These are phyloP conservation scores for Hypolimnas misippus DNA, from an alignment of 2,888 invertebrate genomes.

Conservation along the genomic window DNA sequence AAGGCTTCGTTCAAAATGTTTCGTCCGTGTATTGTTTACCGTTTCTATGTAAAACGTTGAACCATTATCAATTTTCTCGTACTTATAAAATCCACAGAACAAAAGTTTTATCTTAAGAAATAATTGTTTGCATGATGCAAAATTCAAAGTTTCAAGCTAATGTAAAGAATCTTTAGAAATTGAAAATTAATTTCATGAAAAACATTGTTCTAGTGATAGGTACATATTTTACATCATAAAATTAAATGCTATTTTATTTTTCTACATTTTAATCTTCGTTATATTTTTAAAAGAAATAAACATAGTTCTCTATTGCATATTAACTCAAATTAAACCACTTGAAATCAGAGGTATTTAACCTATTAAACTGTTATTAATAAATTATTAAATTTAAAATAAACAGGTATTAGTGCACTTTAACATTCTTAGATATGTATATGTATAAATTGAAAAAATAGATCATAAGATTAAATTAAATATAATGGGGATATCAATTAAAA, in stretches of 20 bases:
- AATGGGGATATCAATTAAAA: too few species aligned
- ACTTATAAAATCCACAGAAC: not conserved
- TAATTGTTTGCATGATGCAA: not conserved
- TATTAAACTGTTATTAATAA: too few species aligned
- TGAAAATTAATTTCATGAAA: not conserved
- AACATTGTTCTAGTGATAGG: too few species aligned
- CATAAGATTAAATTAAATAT: too few species aligned
- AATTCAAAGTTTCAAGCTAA: not conserved
- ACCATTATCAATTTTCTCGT: not conserved
- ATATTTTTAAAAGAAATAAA: not conserved
- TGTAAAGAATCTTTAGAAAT: not conserved
- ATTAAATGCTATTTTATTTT: too few species aligned
- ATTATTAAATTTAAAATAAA: too few species aligned
- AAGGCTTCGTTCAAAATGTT: constrained; percentile 40
- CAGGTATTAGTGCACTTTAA: too few species aligned
- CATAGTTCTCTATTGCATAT: not conserved
- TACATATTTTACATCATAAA: too few species aligned
- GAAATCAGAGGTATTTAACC: not conserved
- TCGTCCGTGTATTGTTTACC: constrained; percentile 22
- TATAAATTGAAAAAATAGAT: too few species aligned
- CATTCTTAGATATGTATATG: too few species aligned
- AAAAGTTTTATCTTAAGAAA: not conserved
- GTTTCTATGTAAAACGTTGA: not conserved
- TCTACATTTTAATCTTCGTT: too few species aligned
- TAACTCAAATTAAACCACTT: not conserved